Conservation (phyloP, 2,797 vertebrate species). For the Chaetophractus vellerosus region DNA sequence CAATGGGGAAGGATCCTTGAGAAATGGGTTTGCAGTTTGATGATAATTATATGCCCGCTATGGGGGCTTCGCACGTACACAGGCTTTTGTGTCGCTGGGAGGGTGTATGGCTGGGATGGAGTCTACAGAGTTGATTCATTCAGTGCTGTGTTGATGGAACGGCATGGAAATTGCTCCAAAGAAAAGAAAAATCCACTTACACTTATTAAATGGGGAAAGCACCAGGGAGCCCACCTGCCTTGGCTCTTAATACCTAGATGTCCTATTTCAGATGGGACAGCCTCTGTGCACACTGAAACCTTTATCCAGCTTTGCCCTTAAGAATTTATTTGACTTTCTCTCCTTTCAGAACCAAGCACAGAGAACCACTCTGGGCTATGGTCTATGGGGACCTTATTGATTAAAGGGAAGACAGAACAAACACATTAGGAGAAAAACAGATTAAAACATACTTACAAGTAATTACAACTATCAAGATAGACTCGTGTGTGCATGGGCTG, state of each 20-base stretch:
- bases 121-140: background rate
- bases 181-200: background rate
- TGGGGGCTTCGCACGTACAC: constrained; percentile 9
- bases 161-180: constrained; percentile 25
- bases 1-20: constrained; percentile 83
- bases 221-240: background rate
- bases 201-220: constrained; percentile 43
- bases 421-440: constrained; percentile 47
- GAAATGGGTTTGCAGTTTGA: constrained; percentile 75
- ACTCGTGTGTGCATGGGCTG: background rate
- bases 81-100: constrained; percentile 57
- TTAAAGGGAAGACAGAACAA: constrained; percentile 75
- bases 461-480: background rate
- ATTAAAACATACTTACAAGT: constrained; percentile 66
- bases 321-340: constrained; percentile 6
- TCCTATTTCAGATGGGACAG: background rate
- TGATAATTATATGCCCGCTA: constrained; percentile 60
- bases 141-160: background rate
- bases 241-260: background rate
- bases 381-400: constrained; percentile 62
- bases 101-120: constrained; percentile 48
- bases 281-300: background rate
- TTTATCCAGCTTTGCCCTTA: background rate
- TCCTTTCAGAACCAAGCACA: background rate
- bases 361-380: constrained; percentile 7